Conservation (phyloP, 2,113 vertebrate species). For the Anarhynchus alexandrinus region DNA sequence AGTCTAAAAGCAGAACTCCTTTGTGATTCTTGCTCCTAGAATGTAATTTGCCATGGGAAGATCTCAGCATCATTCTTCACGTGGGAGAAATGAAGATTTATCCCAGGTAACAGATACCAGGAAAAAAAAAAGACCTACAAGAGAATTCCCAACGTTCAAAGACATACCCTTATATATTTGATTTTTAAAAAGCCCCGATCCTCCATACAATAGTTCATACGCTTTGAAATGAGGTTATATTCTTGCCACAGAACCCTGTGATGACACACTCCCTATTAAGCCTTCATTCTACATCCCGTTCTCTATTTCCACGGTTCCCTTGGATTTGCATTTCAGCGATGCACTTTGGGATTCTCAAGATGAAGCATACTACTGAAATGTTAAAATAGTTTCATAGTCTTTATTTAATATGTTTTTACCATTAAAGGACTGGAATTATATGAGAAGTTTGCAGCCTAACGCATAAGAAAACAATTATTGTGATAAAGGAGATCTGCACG, state of each 20-base stretch:
- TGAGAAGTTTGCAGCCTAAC: background rate
- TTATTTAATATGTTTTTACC: background rate
- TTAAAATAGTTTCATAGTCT: background rate
- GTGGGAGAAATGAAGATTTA: background rate
- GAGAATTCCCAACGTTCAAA: background rate
- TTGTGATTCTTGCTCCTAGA: slow-evolving; percentile 12
- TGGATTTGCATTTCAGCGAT: background rate
- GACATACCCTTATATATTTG: background rate
- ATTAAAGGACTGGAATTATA: slow-evolving; percentile 5
- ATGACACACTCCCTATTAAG: background rate
- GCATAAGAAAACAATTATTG: slow-evolving; percentile 43
- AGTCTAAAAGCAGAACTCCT: background rate
- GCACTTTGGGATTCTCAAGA: background rate
- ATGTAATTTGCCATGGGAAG: background rate
- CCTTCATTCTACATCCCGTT: background rate
- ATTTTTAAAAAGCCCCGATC: background rate
- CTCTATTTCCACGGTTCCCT: background rate
- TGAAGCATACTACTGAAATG: background rate
- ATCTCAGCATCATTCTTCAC: background rate
- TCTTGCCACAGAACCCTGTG: background rate
- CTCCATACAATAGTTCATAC: background rate
- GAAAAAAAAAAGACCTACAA: background rate
- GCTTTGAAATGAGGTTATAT: background rate
- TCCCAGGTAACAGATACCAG: background rate
- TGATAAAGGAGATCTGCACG: slow-evolving; percentile 22